Conservation (phyloP, 2,113 vertebrate genomes). For the Candoia aspera region DNA sequence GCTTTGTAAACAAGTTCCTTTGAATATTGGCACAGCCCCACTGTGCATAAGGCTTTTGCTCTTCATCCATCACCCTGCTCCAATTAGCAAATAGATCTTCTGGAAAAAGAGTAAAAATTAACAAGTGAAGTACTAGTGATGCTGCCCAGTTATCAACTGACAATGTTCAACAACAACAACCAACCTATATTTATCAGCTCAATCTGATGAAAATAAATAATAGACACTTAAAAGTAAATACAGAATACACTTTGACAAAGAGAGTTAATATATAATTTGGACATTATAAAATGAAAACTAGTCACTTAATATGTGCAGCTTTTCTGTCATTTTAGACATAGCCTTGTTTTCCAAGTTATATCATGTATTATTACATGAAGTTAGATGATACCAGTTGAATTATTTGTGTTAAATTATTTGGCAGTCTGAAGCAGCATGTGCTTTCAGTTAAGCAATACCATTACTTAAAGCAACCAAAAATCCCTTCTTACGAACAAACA, state of each 20-base stretch:
- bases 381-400: not conserved
- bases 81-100: not conserved
- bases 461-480: not conserved
- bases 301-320: conserved; percentile 17
- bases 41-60: not conserved
- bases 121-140: not conserved
- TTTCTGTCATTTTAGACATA: not conserved
- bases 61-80: not conserved
- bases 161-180: not conserved
- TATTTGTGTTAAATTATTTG: not conserved
- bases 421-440: not conserved
- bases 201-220: not conserved
- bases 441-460: not conserved
- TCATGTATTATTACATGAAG: not conserved
- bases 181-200: not conserved
- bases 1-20: not conserved
- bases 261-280: conserved; percentile 7
- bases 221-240: not conserved
- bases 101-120: not conserved
- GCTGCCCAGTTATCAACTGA: not conserved
- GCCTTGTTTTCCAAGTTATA: conserved; percentile 21
- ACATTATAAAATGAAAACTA: conserved; percentile 2
- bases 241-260: conserved; percentile 2
- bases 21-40: not conserved
- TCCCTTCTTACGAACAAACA: not conserved